phyloP scores from a whole-genome alignment of 2,113 vertebrate genomes.

The Notarius lentiginosus region DNA sequence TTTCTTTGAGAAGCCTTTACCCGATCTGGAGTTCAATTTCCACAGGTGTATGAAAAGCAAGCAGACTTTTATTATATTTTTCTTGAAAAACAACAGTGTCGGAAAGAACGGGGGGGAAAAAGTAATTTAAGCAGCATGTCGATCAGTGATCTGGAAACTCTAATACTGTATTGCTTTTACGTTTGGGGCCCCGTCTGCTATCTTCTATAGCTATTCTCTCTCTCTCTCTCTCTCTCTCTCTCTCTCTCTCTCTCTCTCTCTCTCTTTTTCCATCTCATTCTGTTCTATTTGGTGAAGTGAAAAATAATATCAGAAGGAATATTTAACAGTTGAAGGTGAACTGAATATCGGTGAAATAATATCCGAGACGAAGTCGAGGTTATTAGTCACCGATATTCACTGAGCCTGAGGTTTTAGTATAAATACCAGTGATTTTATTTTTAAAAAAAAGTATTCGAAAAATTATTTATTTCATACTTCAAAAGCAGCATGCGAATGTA shows the following conservation, averaged over 20 bases:
- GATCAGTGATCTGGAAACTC: constrained; percentile 64
- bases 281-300: constrained; percentile 48
- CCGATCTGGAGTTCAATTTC: constrained; percentile 58
- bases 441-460: no score
- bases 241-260: constrained; percentile 31
- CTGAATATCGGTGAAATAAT: no score
- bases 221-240: constrained; percentile 32
- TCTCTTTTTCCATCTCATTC: not conserved
- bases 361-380: no score
- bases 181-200: constrained; percentile 57
- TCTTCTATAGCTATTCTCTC: constrained; percentile 48
- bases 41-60: constrained; percentile 57
- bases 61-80: constrained; percentile 46
- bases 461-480: no score
- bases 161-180: constrained; percentile 60
- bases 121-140: constrained; percentile 61
- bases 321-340: no score
- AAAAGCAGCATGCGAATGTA: no score
- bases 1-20: constrained; percentile 48
- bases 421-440: no score
- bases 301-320: constrained; percentile 37
- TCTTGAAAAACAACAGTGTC: constrained; percentile 29
- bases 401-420: no score
- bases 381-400: no score
- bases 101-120: constrained; percentile 41